A percentile compares a stretch with the other conserved stretches of the same genome.
Evolutionary conservation across 2,113 vertebrate species (phyloP).

Genomic region (Zosterops borbonicus): DNA sequence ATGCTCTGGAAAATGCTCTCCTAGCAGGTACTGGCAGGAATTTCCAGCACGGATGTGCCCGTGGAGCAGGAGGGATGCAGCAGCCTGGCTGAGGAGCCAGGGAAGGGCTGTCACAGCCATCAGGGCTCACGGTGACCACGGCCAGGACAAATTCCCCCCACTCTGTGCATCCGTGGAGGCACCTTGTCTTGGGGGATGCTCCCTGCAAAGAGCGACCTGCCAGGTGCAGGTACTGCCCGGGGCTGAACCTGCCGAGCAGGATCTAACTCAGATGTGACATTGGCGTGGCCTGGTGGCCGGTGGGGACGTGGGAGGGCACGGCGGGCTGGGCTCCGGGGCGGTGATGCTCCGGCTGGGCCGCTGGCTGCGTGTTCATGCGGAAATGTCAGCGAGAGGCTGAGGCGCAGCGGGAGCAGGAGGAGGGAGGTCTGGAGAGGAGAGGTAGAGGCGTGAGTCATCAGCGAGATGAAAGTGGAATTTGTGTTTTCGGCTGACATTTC

Average conservation of each 20-base stretch:
- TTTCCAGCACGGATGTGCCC: rapidly evolving
- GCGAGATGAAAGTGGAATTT: background rate
- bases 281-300: background rate
- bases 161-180: rapidly evolving
- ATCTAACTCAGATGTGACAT: background rate
- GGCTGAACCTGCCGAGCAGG: background rate
- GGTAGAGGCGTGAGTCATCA: constrained; percentile 33
- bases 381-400: constrained; percentile 7
- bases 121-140: background rate
- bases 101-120: background rate
- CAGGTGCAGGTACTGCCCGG: rapidly evolving
- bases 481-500: background rate
- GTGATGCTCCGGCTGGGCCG: background rate
- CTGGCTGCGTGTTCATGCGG: background rate
- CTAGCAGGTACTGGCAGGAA: background rate
- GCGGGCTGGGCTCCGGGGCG: background rate
- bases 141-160: background rate
- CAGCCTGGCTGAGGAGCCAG: background rate
- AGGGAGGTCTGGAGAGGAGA: constrained; percentile 26
- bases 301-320: background rate
- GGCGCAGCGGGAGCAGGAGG: background rate
- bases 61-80: background rate
- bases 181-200: background rate
- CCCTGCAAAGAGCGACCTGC: background rate
- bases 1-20: background rate